Base-by-base conservation (phyloP, 2,797 vertebrate genomes). In the Sarcoramphus papa region DNA sequence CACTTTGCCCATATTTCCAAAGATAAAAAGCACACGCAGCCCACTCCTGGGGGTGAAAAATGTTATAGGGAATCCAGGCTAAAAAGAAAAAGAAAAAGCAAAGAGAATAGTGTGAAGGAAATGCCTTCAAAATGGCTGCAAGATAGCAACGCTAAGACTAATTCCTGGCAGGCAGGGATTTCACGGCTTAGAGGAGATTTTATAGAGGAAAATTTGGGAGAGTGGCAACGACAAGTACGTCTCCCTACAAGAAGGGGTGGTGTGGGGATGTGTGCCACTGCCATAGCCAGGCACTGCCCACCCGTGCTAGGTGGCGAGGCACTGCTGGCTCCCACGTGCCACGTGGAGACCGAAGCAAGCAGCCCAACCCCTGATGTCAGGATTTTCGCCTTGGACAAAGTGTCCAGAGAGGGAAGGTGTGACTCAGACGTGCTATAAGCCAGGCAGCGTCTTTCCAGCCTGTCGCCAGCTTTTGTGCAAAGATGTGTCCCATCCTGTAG, bases 151-250 rank as follows among this genome's bases (percentile, higher is more conserved):
- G 1, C 43, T 48, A n/a, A 45, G 33, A 45, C 28, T 65, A 37
- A 23, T 10, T 78, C 48, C 73, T 72, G 65, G 35, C 77, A 82
- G 82, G 41, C 50, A 65, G n/a, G 37, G 54, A 43, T 57, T 73
- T 82, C 70, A 56, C 59, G 56, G 45, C 30, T 75, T 40, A 53
- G n/a, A 68, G 74, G 48, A 64, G 53, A 56, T 43, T 75, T 72
- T 14, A 7, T 5, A 59, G 62, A 56, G 65, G 37, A 59, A 60
- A 84, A 21, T 35, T 1, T 56, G 69, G 65, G 47, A 83, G 14
- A 53, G 7, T 16, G 53, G 35, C 24, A 43, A 23, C 3, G 3
- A 1, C 13, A 50, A 11, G 27, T 25, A 18, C 0, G 0, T 30
- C 82, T 68, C 75, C 45, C 28, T 53, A 5, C 4, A 22, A 14